These are phyloP conservation scores for Eptatretus atami DNA, from an alignment of 2,797 vertebrate genomes.

Conservation along the genomic window DNA sequence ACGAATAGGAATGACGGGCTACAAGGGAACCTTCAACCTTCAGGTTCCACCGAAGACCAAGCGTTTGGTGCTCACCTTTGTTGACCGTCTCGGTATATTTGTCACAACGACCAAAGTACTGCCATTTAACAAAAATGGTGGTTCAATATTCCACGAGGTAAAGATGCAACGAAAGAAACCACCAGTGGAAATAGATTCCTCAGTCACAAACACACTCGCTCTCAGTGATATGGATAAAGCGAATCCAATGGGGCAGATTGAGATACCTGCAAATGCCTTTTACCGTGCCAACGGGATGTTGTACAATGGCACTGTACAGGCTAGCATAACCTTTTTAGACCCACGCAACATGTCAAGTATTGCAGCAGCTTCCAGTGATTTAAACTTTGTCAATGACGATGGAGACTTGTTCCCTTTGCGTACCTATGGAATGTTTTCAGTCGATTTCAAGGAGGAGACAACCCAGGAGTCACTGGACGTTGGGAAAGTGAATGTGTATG, in stretches of 20 bases:
- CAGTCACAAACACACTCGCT: constrained; percentile 33
- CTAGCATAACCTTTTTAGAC: constrained; percentile 71
- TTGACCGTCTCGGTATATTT: constrained; percentile 74
- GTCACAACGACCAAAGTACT: constrained; percentile 88
- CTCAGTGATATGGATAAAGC: constrained; percentile 39
- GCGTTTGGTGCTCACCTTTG: constrained; percentile 67
- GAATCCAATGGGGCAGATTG: constrained; percentile 49
- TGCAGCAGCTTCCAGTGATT: constrained; percentile 50
- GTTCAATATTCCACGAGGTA: constrained; percentile 62
- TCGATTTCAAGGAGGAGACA: constrained; percentile 50
- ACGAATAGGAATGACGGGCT: constrained; percentile 63
- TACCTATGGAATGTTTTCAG: constrained; percentile 89
- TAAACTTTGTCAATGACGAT: constrained; percentile 52
- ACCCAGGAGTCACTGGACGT: constrained; percentile 43
- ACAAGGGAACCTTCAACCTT: constrained; percentile 77
- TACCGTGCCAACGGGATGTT: constrained; percentile 56
- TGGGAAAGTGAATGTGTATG: constrained; percentile 52
- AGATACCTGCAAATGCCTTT: constrained; percentile 59
- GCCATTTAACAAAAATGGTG: constrained; percentile 55
- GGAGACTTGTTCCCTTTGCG: constrained; percentile 56
- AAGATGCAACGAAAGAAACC: constrained; percentile 48
- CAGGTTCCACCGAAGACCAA: constrained; percentile 45
- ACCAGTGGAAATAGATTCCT: constrained; percentile 35
- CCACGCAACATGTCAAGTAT: constrained; percentile 51
- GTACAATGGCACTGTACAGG: constrained; percentile 53